phyloP scores from a whole-genome alignment of 92 coral and sea anemone species.

The Paragorgia papillata region DNA sequence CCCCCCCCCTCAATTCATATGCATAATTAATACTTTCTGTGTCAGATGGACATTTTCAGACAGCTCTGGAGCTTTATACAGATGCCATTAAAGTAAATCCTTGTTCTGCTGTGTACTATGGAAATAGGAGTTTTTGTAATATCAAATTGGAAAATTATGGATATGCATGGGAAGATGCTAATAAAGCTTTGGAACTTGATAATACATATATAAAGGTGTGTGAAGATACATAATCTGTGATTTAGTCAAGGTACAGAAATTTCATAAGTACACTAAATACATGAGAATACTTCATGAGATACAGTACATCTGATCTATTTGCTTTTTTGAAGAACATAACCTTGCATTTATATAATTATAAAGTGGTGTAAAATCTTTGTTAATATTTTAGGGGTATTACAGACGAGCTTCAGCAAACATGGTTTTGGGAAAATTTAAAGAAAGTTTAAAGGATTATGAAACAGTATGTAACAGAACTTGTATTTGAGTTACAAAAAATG shows the following conservation, averaged over 20 bases:
- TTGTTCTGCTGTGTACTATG: conserved; percentile 80
- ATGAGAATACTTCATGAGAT: no score
- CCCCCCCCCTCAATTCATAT: no score
- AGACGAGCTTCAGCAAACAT: conserved; percentile 96
- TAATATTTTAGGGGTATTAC: conserved; percentile 83
- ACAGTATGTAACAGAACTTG: conserved; percentile 59
- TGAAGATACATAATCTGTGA: neutral
- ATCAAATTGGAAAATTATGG: conserved; percentile 90
- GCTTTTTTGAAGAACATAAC: no score
- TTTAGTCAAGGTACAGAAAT: neutral
- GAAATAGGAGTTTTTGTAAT: conserved; percentile 94
- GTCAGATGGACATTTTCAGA: conserved; percentile 75
- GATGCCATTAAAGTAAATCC: conserved; percentile 86
- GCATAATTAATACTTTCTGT: no score
- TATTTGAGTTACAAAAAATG: neutral
- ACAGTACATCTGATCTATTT: no score
- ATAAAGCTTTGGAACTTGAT: conserved; percentile 91
- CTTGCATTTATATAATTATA: no score
- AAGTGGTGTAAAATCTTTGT: no score
- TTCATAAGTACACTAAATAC: neutral
- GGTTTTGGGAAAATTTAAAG: conserved; percentile 94
- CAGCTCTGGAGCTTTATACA: conserved; percentile 74
- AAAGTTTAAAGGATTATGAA: conserved; percentile 94
- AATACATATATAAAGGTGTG: conserved; percentile 84
- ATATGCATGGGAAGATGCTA: conserved; percentile 87